phyloP scores from a whole-genome alignment of 2,113 vertebrate genomes.

The Hippocampus barbouri region DNA sequence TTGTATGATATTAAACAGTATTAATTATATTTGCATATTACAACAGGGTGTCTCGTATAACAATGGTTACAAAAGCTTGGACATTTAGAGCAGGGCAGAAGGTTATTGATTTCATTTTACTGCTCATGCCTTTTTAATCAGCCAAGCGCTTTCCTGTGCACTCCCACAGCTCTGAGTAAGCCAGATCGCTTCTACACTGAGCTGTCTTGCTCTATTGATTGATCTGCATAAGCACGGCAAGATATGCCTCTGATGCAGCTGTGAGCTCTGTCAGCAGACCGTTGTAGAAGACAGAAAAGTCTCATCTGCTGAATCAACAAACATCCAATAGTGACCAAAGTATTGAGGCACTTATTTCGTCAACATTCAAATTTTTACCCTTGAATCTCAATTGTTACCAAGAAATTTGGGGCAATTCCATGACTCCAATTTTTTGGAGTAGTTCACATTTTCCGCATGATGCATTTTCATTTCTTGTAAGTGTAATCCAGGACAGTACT shows the following conservation, averaged over 20 bases:
- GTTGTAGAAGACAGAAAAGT: conserved; percentile 32
- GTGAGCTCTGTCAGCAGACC: conserved; percentile 42
- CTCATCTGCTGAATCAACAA: conserved; percentile 44
- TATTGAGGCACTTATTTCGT: background rate
- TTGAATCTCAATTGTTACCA: background rate
- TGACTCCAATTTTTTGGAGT: background rate
- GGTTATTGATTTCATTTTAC: conserved; percentile 47
- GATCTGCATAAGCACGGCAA: conserved; percentile 50
- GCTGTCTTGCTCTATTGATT: conserved; percentile 57
- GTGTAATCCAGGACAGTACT: background rate
- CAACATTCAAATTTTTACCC: background rate
- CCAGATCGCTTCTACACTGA: conserved; percentile 46
- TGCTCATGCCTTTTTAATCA: conserved; percentile 62
- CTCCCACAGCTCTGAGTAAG: conserved; percentile 49
- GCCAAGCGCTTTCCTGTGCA: conserved; percentile 47
- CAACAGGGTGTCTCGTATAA: background rate
- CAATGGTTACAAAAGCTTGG: conserved; percentile 8
- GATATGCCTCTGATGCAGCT: conserved; percentile 37
- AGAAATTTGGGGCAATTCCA: background rate
- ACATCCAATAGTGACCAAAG: background rate
- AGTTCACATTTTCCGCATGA: no score
- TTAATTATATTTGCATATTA: conserved; percentile 1
- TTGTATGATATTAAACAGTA: background rate
- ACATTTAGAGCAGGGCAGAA: conserved; percentile 13
- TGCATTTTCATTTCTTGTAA: no score